A percentile compares a stretch with the other conserved stretches of the same genome.
Evolutionary conservation across 2,888 invertebrate species (phyloP).

Genomic region (Pasiphila rectangulata): DNA sequence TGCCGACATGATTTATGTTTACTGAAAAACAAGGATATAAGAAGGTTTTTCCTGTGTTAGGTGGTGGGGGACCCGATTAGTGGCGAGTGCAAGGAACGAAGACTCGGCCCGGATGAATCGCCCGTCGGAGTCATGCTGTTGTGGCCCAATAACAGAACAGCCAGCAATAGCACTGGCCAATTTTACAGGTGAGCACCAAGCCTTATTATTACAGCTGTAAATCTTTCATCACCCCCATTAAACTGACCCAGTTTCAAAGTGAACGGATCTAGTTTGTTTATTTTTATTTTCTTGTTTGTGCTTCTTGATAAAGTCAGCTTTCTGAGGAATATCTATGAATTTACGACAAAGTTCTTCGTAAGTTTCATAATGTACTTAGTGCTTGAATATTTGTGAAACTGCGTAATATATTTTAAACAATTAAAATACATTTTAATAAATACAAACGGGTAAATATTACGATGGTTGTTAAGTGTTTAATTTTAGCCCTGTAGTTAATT

Average conservation of each 20-base stretch:
- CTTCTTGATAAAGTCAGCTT: background rate
- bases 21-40: constrained; percentile 18
- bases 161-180: constrained; percentile 60
- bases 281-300: constrained; percentile 13
- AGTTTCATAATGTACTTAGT: constrained; percentile 3
- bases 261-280: constrained; percentile 15
- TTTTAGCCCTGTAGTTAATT: constrained; percentile 28
- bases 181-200: constrained; percentile 62
- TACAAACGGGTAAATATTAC: background rate
- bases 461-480: constrained; percentile 20
- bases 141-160: constrained; percentile 85
- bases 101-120: constrained; percentile 90
- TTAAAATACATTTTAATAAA: background rate
- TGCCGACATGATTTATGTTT: background rate
- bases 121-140: constrained; percentile 91
- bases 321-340: background rate
- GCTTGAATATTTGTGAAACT: constrained; percentile 3
- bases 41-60: constrained; percentile 40
- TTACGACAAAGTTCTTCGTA: constrained; percentile 2
- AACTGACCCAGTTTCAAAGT: constrained; percentile 5
- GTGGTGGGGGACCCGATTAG: constrained; percentile 93
- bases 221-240: constrained; percentile 15
- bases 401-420: constrained; percentile 1
- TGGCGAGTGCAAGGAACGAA: constrained; percentile 95
- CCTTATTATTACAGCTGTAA: constrained; percentile 15